Evolutionary conservation across 2,888 invertebrate genomes (phyloP).

Genomic region (Endotricha flammealis): DNA sequence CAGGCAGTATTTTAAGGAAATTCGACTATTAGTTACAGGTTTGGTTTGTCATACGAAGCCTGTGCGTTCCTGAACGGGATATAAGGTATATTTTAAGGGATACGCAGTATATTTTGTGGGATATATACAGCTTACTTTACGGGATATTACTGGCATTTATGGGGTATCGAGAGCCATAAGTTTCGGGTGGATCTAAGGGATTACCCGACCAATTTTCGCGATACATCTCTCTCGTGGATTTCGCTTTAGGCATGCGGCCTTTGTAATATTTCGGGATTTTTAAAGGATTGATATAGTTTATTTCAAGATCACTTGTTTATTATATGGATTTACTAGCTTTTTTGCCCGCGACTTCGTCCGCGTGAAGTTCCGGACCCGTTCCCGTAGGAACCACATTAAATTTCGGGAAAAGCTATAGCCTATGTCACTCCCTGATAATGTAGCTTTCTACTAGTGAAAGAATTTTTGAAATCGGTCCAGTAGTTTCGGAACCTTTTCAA

Average conservation of each 20-base stretch:
- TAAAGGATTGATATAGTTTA: not conserved
- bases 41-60: slow-evolving; percentile 8
- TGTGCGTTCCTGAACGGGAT: slow-evolving; percentile 1
- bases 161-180: slow-evolving; percentile 15
- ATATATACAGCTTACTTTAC: slow-evolving; percentile 15
- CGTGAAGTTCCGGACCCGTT: no score
- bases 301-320: no score
- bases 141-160: slow-evolving; percentile 14
- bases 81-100: slow-evolving; percentile 1
- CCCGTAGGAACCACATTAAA: no score
- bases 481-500: no score
- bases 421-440: no score
- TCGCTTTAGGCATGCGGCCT: not conserved
- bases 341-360: no score
- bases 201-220: slow-evolving; percentile 1
- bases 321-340: no score
- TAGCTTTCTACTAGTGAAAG: no score
- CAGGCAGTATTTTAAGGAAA: slow-evolving; percentile 43
- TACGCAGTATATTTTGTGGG: not conserved
- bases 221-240: not conserved
- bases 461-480: no score
- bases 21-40: slow-evolving; percentile 22
- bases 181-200: slow-evolving; percentile 15
- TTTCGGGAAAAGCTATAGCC: no score
- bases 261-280: not conserved